Conservation (phyloP, 37 sponge, comb jelly and placozoan species). For the Hexactinellida sp. region DNA sequence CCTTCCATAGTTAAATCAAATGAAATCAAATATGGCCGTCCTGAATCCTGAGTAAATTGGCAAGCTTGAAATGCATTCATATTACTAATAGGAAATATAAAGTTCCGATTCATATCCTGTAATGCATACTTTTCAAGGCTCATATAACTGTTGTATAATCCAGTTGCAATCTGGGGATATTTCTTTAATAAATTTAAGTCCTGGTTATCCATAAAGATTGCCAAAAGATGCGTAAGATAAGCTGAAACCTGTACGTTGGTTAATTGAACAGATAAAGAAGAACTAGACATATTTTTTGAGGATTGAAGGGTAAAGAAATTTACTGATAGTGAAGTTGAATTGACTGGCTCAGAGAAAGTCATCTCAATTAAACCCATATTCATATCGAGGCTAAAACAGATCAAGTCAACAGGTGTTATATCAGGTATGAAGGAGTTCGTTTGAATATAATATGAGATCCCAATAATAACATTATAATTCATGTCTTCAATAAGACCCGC, state of each 20-base stretch:
- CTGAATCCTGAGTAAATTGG: conserved; percentile 31
- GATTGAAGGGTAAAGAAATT: not conserved
- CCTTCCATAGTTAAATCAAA: conserved; percentile 56
- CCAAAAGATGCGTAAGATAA: not conserved
- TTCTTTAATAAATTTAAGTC: conserved; percentile 71
- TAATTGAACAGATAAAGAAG: not conserved
- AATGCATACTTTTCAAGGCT: conserved; percentile 23
- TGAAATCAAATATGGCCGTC: conserved; percentile 30
- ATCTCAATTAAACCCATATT: not conserved
- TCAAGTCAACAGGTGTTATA: not conserved
- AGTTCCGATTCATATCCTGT: conserved; percentile 64
- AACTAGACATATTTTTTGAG: not conserved
- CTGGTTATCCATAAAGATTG: conserved; percentile 15
- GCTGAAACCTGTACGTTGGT: not conserved
- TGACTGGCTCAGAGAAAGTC: not conserved
- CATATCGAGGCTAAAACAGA: not conserved
- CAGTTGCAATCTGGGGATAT: conserved; percentile 39
- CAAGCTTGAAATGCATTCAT: conserved; percentile 26
- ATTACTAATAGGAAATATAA: conserved; percentile 17
- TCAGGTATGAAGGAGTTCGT: not conserved
- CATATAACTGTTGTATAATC: conserved; percentile 31
- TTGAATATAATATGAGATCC: not conserved
- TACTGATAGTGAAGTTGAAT: not conserved
- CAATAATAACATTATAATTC: not conserved
- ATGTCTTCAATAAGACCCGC: not conserved